Evolutionary conservation across 2,888 invertebrate species (phyloP).

Genomic region (Piscicola geometra): DNA sequence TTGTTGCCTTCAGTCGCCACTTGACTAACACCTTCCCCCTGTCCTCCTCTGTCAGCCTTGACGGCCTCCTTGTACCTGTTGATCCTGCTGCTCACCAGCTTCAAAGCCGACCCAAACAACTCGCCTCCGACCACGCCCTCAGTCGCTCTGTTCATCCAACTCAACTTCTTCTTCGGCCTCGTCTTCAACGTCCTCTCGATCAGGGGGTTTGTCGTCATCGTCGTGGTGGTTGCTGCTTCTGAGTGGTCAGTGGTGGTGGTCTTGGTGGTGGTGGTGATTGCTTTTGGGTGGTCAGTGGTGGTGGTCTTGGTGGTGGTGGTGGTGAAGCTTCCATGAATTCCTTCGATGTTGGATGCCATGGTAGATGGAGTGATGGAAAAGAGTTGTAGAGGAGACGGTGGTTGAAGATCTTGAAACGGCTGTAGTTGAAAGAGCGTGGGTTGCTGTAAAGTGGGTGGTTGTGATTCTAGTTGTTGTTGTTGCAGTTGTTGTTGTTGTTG

Average conservation of each 20-base stretch:
- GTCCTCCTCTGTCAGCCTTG: too few relatives aligned
- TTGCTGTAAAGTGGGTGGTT: background rate
- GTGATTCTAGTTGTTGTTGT: conserved; percentile 20
- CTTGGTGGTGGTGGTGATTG: conserved; percentile 1
- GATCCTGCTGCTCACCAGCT: conserved; percentile 20
- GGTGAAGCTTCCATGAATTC: too few relatives aligned
- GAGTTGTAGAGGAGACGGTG: background rate
- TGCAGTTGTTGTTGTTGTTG: background rate
- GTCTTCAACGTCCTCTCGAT: background rate
- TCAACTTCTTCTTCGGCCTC: background rate
- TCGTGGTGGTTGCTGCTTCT: background rate
- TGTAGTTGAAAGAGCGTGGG: background rate
- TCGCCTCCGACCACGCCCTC: conserved; percentile 15
- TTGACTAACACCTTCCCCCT: background rate
- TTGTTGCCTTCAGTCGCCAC: too few relatives aligned
- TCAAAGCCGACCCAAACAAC: conserved; percentile 26
- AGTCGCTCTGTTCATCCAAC: conserved; percentile 9
- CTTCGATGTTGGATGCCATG: too few relatives aligned
- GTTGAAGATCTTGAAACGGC: background rate
- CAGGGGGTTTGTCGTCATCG: background rate
- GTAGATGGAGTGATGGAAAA: background rate
- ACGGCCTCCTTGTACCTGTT: conserved; percentile 5
- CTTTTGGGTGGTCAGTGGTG: background rate
- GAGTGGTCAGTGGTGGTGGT: background rate
- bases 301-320: background rate